Evolutionary conservation across 2,888 invertebrate species (phyloP).

Genomic region (Magallana nippona): DNA sequence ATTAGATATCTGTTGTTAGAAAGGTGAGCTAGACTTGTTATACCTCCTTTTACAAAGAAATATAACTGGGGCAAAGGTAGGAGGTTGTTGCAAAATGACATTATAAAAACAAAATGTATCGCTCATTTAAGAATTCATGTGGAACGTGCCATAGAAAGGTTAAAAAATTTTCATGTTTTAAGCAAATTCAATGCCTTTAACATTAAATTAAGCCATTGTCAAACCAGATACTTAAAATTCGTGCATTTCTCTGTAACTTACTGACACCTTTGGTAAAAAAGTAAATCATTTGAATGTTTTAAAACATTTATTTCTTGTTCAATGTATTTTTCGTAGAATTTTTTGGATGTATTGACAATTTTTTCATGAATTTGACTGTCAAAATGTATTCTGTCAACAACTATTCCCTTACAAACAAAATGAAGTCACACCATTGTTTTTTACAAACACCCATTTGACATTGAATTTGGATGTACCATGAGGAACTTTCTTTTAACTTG

Average conservation of each 20-base stretch:
- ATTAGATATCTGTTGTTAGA: conserved; percentile 39
- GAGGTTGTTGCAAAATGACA: background rate
- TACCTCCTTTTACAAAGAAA: conserved; percentile 38
- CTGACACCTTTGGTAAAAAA: conserved; percentile 8
- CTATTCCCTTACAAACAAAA: too few species aligned
- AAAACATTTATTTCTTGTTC: background rate
- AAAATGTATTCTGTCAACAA: too few species aligned
- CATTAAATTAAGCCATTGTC: background rate
- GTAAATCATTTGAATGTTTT: too few species aligned
- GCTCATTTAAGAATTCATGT: background rate
- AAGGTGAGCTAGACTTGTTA: conserved; percentile 21
- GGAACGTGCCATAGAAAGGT: conserved; percentile 31
- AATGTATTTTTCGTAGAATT: conserved; percentile 14
- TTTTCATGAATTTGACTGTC: background rate
- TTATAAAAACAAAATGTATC: background rate
- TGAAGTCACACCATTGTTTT: too few species aligned
- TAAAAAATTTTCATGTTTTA: conserved; percentile 23
- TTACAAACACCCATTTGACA: too few species aligned
- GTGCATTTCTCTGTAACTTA: conserved; percentile 13
- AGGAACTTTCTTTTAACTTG: too few species aligned
- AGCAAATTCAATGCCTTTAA: conserved; percentile 5
- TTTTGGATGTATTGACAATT: background rate
- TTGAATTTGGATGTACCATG: too few species aligned
- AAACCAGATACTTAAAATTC: background rate
- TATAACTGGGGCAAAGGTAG: conserved; percentile 35